Evolutionary conservation across 2,113 vertebrate species (phyloP), one percentile per base, ranked within the genome.

Genomic region (Paralichthys olivaceus): DNA sequence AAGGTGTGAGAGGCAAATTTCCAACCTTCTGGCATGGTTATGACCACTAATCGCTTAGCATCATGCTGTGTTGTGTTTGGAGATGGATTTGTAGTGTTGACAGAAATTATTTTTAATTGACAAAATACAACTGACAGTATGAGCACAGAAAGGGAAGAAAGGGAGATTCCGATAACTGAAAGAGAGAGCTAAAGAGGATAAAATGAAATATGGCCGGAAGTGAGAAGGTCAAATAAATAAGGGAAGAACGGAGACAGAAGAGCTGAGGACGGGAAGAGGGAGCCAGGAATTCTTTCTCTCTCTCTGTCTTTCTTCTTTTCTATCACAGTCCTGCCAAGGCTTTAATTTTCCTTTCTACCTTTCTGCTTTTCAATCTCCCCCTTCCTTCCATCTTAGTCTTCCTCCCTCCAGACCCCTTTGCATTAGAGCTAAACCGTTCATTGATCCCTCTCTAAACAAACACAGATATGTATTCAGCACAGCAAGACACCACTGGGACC

Each of bases 391-490:
- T 85, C 71, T 73, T 4, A 26, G 71, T 34, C 69, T 64, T 76
- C 60, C 37, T 85, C 83, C 84, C 83, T 78, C 28, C 47, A 84
- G 83, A 79, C 68, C 28, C 56, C 43, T 89, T 80, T 76, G 72
- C 62, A 85, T 89, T 77, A 71, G 55, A 77, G 81, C 75, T 80
- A 73, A 89, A 86, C 75, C 67, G 1, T 37, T 57, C 85, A 87
- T 87, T 86, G 84, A 89, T 87, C 84, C 76, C 45, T 34, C 77
- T 75, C 79, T 83, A 88, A 87, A 89, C 87, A 89, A 81, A 89
- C 79, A 83, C 78, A 76, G 74, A 81, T 89, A 86, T 79, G 87
- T 88, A 91, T 89, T 89, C 90, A 88, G 82, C 28, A 54, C 85
- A 65, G 79, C 84, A 60, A 64, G 13, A 75, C 75, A 70, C 79